Conservation (phyloP, 2,888 invertebrate species). For the Ennomos fuscantarius region DNA sequence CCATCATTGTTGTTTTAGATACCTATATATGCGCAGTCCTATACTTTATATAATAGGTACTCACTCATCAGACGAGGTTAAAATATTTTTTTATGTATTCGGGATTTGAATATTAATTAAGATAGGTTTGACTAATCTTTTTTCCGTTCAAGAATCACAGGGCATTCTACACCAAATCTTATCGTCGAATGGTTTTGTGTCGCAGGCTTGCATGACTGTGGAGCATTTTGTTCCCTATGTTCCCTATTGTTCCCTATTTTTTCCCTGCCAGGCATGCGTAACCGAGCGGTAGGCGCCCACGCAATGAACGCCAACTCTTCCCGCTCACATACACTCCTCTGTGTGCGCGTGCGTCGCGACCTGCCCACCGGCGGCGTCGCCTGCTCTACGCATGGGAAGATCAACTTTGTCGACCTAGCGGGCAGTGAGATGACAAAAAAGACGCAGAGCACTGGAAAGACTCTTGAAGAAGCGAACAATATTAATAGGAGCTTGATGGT, state of each 20-base stretch:
- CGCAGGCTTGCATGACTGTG: too few relatives aligned
- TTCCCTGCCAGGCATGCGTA: constrained; percentile 89
- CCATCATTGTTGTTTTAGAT: constrained; percentile 12
- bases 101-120: too few relatives aligned
- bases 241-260: too few relatives aligned
- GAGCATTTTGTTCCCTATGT: too few relatives aligned
- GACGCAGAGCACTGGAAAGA: constrained; percentile 94
- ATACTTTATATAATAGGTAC: too few relatives aligned
- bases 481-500: constrained; percentile 98
- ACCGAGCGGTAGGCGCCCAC: constrained; percentile 95
- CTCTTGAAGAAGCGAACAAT: constrained; percentile 97
- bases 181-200: too few relatives aligned
- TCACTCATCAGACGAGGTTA: too few relatives aligned
- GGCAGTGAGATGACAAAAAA: constrained; percentile 99
- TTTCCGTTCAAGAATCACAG: too few relatives aligned
- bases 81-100: too few relatives aligned
- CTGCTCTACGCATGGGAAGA: constrained; percentile 96
- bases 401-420: constrained; percentile 97
- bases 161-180: too few relatives aligned
- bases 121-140: too few relatives aligned
- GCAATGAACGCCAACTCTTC: constrained; percentile 97
- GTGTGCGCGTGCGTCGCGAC: constrained; percentile 95
- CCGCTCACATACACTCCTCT: constrained; percentile 96
- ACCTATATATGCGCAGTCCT: too few relatives aligned
- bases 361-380: constrained; percentile 93